Evolutionary conservation across 2,888 invertebrate genomes (phyloP).

Genomic region (Agrotis puta): DNA sequence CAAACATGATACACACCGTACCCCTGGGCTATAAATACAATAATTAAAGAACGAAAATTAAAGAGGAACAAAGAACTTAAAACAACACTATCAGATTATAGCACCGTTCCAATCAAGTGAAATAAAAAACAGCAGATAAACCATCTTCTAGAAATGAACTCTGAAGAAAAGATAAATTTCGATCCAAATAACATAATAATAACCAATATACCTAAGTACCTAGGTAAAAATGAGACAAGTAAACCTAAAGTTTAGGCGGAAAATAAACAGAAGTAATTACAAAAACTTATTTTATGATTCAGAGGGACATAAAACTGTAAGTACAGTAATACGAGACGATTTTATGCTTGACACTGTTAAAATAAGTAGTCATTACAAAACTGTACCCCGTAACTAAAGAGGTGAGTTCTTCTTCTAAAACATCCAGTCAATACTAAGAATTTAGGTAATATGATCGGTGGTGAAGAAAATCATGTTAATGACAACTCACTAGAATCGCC

Average conservation of each 20-base stretch:
- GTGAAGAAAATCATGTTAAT: not conserved
- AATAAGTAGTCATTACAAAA: constrained; percentile 10
- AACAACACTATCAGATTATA: not conserved
- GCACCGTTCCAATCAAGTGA: not conserved
- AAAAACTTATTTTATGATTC: not conserved
- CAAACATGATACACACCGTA: constrained; percentile 6
- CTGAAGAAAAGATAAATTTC: not conserved
- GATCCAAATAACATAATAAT: not conserved
- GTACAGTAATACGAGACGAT: constrained; percentile 6
- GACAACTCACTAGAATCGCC: constrained; percentile 9
- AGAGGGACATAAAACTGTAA: constrained; percentile 8
- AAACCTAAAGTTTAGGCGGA: not conserved
- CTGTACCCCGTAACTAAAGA: constrained; percentile 8
- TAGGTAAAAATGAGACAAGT: not conserved
- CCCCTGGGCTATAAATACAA: not conserved
- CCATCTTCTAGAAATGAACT: not conserved
- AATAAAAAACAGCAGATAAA: not conserved
- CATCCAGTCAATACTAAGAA: not conserved
- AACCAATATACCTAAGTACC: too few species aligned
- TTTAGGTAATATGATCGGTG: not conserved
- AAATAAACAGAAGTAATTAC: constrained; percentile 1
- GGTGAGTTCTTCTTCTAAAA: constrained; percentile 9
- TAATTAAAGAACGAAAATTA: not conserved
- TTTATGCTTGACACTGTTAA: constrained; percentile 13
- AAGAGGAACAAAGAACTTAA: not conserved